phyloP scores from a whole-genome alignment of 2,113 vertebrate genomes.

The Martes martes region DNA sequence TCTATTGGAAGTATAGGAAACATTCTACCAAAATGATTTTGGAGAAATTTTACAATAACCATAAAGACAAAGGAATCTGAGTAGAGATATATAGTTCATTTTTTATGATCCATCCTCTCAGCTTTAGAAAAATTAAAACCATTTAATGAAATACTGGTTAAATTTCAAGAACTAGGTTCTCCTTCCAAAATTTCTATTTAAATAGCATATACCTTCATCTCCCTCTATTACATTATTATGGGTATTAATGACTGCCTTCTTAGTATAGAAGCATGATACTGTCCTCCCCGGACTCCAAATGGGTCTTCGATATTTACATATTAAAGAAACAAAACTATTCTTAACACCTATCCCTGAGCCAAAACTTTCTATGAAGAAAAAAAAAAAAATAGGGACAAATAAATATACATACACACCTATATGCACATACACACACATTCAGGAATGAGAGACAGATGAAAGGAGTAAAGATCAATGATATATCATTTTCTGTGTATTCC shows the following conservation, averaged over 20 bases:
- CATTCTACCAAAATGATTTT: neutral
- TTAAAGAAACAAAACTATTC: neutral
- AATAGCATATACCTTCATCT: neutral
- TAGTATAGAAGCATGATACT: neutral
- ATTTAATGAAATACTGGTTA: too few relatives aligned
- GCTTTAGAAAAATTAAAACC: neutral
- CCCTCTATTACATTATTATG: neutral
- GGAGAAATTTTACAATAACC: neutral
- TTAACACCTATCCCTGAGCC: neutral
- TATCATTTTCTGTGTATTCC: neutral
- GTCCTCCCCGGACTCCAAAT: neutral
- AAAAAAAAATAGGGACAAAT: neutral
- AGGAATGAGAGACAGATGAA: neutral
- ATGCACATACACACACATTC: neutral
- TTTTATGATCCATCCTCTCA: neutral
- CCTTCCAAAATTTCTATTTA: neutral
- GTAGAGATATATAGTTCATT: neutral
- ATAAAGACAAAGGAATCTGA: neutral
- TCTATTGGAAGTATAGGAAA: neutral
- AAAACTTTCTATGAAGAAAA: neutral
- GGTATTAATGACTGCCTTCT: neutral
- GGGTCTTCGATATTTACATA: neutral
- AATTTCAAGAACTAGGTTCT: neutral
- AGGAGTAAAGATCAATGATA: neutral
- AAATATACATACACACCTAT: neutral